Evolutionary conservation across 1,140 invertebrate species (phyloP), one percentile per base, ranked within the genome.

Genomic region (Drosophila suzukii): DNA sequence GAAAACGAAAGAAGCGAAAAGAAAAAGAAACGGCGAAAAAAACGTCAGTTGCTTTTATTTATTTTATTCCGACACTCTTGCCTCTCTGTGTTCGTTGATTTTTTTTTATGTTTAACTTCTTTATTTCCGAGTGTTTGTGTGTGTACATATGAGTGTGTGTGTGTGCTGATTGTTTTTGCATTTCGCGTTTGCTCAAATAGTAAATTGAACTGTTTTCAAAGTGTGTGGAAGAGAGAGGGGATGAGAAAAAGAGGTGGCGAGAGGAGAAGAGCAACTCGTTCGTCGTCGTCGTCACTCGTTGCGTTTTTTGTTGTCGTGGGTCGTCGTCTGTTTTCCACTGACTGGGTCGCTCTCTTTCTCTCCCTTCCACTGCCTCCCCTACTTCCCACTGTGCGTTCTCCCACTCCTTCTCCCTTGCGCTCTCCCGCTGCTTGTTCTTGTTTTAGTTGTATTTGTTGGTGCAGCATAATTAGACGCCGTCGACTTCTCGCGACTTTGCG

Each of bases 281-380:
- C 55, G 60, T 67, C 71, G 49, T 67, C 71, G 49, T 59, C 59
- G 59, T 54, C 66, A 75, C 76, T 83, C 75, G 80, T 55, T 82
- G 75, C 68, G 59, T 61, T 79, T 83, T 80, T 50, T 84, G 81
- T 84, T 83, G 81, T 83, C 81, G 81, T 83, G 81, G 81, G 81
- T 85, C 80, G 80, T 47, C 62, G 78, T 46, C 67, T 68, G 75
- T 73, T 57, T 56, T 56, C 32, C 63, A 39, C 50, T 38, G 50
- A 71, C 65, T 68, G 50, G 63, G 49, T 43, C 49, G 49, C 63
- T 70, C 66, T 68, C 63, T 60, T 60, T 61, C 46, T 50, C 46
- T 51, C 46, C 11, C 51, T 38, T 32, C 34, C 34, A 8, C 34
- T 36, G 11, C 34, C 44, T 43, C 15, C 34, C 30, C 54, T n/a